These are phyloP conservation scores for Boulengerochromis microlepis DNA, from an alignment of 2,113 vertebrate genomes.

Conservation along the genomic window DNA sequence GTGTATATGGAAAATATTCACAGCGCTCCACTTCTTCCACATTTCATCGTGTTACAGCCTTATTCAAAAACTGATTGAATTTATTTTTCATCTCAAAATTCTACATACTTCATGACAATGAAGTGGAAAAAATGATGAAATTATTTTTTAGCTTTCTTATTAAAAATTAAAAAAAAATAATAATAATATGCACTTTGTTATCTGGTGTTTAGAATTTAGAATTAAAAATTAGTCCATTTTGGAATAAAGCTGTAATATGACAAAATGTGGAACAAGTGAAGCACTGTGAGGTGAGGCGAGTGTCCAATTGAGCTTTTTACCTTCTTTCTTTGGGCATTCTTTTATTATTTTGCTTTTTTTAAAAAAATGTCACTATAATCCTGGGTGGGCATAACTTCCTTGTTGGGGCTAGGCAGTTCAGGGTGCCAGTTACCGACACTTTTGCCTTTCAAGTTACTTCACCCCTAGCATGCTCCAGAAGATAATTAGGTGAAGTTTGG, in stretches of 20 bases:
- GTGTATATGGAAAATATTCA: rapidly evolving
- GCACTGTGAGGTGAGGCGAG: rapidly evolving
- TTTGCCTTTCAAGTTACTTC: background rate
- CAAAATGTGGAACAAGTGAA: background rate
- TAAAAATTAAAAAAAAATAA: background rate
- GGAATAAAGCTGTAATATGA: background rate
- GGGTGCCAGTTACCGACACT: rapidly evolving
- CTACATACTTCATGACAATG: background rate
- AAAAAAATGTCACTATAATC: rapidly evolving
- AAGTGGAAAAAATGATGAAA: background rate
- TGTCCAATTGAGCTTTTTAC: background rate
- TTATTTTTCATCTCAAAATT: background rate
- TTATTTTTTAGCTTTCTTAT: background rate
- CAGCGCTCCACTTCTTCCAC: background rate
- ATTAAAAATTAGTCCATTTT: rapidly evolving
- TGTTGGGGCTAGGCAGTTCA: background rate
- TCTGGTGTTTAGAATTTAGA: background rate
- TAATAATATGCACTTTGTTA: background rate
- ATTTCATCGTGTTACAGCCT: background rate
- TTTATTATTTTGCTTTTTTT: background rate
- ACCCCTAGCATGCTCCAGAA: background rate
- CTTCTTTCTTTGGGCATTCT: background rate
- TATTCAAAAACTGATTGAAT: background rate
- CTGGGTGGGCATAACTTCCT: background rate
- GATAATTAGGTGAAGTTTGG: background rate